phyloP scores from a whole-genome alignment of 1,140 invertebrate genomes.

The Leptonema lineaticorne region DNA sequence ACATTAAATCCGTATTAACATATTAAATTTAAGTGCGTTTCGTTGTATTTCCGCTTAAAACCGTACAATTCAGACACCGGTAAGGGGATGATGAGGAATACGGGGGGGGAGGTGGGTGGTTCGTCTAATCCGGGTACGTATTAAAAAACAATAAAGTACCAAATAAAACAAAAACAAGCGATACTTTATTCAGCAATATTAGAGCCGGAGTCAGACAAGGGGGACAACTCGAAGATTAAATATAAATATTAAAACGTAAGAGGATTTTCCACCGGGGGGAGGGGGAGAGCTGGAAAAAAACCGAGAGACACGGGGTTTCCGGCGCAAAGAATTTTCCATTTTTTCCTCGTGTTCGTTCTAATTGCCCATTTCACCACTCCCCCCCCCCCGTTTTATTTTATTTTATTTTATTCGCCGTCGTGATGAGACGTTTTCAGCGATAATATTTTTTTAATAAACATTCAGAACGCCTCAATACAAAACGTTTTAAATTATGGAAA shows the following conservation, averaged over 20 bases:
- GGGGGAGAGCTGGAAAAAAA: too few species aligned
- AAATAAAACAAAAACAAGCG: constrained; percentile 6
- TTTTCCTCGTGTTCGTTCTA: not conserved
- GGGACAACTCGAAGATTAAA: constrained; percentile 16
- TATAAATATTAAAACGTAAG: constrained; percentile 19
- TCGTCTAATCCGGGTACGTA: not conserved
- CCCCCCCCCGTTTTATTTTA: too few species aligned
- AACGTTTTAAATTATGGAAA: constrained; percentile 15
- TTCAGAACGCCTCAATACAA: constrained; percentile 3
- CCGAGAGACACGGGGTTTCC: too few species aligned
- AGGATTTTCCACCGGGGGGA: not conserved
- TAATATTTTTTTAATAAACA: constrained; percentile 17
- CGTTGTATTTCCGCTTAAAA: constrained; percentile 1
- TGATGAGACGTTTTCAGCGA: too few species aligned
- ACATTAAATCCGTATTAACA: too few species aligned
- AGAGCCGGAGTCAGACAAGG: not conserved
- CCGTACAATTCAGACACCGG: too few species aligned
- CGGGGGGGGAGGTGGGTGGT: too few species aligned
- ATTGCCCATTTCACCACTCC: not conserved
- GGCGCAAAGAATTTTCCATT: not conserved
- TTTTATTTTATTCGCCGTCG: too few species aligned
- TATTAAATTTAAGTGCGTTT: constrained; percentile 11
- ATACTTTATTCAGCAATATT: constrained; percentile 11
- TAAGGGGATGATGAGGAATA: too few species aligned
- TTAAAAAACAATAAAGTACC: constrained; percentile 15